phyloP scores from a whole-genome alignment of 2,797 vertebrate genomes.

The Chrosomus eos region DNA sequence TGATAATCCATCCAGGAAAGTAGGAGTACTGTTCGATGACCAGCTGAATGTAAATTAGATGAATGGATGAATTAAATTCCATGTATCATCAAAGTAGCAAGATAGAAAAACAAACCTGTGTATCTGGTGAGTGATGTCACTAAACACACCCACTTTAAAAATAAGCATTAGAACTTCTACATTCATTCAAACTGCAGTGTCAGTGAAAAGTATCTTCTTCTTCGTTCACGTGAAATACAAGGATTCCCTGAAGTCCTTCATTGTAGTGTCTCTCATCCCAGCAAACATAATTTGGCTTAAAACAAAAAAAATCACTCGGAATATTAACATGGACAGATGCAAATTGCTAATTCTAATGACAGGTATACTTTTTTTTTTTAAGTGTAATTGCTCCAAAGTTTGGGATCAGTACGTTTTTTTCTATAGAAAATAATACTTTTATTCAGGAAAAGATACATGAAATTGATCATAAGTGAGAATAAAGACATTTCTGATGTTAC shows the following conservation, averaged over 20 bases:
- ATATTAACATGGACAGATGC: constrained; percentile 24
- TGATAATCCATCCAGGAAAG: neutral
- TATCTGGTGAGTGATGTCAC: neutral
- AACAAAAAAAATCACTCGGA: neutral
- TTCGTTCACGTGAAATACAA: neutral
- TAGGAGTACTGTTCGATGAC: neutral
- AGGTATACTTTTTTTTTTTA: neutral
- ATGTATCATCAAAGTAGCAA: neutral
- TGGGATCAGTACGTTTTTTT: neutral
- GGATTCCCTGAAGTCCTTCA: neutral
- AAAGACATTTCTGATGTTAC: neutral
- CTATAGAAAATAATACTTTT: neutral
- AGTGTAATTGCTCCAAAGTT: neutral
- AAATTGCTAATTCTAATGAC: constrained; percentile 17
- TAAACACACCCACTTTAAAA: constrained; percentile 14
- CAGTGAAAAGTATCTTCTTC: neutral
- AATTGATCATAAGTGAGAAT: neutral
- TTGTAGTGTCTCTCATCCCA: neutral
- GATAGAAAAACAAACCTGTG: neutral
- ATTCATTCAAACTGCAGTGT: neutral
- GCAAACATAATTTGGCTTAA: neutral
- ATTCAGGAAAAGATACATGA: neutral
- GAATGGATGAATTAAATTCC: neutral
- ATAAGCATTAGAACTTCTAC: neutral
- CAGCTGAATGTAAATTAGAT: neutral